Evolutionary conservation across 2,113 vertebrate species (phyloP).

Genomic region (Symphodus melops): DNA sequence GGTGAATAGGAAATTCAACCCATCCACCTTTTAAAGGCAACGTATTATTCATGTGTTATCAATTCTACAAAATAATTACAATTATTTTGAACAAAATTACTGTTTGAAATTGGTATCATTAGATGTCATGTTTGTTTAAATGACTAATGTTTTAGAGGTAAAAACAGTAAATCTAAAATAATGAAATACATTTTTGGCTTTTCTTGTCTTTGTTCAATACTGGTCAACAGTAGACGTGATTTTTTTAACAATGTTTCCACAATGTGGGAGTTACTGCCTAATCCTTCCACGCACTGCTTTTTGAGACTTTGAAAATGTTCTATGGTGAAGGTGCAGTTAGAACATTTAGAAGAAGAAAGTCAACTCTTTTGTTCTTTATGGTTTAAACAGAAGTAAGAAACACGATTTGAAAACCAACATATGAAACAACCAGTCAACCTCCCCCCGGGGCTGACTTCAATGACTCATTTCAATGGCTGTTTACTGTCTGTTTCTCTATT

Average conservation of each 20-base stretch:
- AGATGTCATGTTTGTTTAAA: constrained; percentile 57
- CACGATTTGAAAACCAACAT: too few relatives aligned
- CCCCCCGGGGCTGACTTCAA: neutral
- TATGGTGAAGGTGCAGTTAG: too few relatives aligned
- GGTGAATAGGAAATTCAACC: constrained; percentile 19
- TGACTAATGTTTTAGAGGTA: constrained; percentile 48
- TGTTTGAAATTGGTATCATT: constrained; percentile 55
- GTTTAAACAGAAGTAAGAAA: neutral
- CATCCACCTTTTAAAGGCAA: constrained; percentile 36
- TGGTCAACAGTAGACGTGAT: too few relatives aligned
- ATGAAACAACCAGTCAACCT: neutral
- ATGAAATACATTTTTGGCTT: constrained; percentile 10
- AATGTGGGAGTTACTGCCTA: too few relatives aligned
- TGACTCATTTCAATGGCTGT: neutral
- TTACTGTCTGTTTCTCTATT: neutral
- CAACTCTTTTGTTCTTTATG: too few relatives aligned
- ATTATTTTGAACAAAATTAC: constrained; percentile 51
- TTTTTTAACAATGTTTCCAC: too few relatives aligned
- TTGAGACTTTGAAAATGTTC: too few relatives aligned
- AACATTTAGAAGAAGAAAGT: neutral
- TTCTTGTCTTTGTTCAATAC: constrained; percentile 5
- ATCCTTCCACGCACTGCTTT: too few relatives aligned
- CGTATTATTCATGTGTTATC: constrained; percentile 61
- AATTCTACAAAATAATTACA: constrained; percentile 20
- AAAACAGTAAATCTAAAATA: constrained; percentile 38